These are phyloP conservation scores for Drosophila seguyi DNA, from an alignment of 1,140 invertebrate species.

Conservation along the genomic window DNA sequence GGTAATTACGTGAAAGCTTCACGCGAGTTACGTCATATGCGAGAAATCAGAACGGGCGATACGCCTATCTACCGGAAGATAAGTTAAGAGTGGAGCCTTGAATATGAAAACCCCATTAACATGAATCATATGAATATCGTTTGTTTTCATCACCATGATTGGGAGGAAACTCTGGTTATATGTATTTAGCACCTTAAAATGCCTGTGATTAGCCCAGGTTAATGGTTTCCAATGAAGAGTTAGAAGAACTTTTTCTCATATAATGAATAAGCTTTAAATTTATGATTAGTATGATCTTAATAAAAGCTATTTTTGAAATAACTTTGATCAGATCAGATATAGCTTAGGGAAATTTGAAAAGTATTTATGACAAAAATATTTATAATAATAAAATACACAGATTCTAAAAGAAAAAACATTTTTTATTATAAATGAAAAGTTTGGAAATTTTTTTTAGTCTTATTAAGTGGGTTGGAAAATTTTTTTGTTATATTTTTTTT, in stretches of 20 bases:
- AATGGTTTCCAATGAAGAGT: neutral
- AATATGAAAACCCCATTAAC: slow-evolving; percentile 28
- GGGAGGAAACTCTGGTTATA: neutral
- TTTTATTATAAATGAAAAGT: too few relatives aligned
- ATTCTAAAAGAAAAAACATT: too few relatives aligned
- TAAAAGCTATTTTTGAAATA: too few relatives aligned
- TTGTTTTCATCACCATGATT: slow-evolving; percentile 7
- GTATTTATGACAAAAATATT: too few relatives aligned
- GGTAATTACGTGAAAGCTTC: slow-evolving; percentile 56
- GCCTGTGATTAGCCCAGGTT: neutral
- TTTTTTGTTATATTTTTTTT: too few relatives aligned
- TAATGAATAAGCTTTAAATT: neutral
- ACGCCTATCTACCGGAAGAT: slow-evolving; percentile 25
- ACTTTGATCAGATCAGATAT: too few relatives aligned
- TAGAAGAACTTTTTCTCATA: neutral
- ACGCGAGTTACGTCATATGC: slow-evolving; percentile 41
- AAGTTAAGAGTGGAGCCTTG: slow-evolving; percentile 38
- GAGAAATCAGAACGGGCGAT: slow-evolving; percentile 23
- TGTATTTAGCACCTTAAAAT: neutral
- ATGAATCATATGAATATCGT: slow-evolving; percentile 13
- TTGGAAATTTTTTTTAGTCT: too few relatives aligned
- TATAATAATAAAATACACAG: too few relatives aligned
- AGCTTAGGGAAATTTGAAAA: too few relatives aligned
- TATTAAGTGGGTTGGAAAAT: too few relatives aligned
- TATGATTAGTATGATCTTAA: neutral